Percentiles rank a stretch among this genome's conserved stretches.
Conservation (phyloP, 2,113 vertebrate genomes). For the Sitta europaea region DNA sequence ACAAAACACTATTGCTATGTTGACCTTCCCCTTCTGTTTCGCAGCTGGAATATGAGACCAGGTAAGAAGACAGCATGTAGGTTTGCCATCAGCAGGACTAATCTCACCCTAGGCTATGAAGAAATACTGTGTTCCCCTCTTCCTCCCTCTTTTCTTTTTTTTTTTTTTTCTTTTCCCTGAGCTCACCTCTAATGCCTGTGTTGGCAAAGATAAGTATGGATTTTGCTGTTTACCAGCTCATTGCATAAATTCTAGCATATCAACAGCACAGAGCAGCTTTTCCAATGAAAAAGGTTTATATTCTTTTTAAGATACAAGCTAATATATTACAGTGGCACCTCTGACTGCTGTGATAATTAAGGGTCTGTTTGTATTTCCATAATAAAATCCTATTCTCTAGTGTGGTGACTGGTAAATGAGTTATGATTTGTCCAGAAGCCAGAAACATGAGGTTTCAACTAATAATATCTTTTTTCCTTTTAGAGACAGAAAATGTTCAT, state of each 20-base stretch:
- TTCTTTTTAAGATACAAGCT: constrained; percentile 5
- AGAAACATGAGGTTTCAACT: neutral
- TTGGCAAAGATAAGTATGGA: constrained; percentile 20
- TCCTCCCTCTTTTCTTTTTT: too few relatives aligned
- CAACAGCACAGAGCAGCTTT: neutral
- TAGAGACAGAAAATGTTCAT: neutral
- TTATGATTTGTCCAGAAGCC: neutral
- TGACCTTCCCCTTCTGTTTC: constrained; percentile 43
- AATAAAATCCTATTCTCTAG: neutral
- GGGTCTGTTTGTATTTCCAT: neutral
- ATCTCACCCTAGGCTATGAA: neutral
- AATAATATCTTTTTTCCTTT: neutral
- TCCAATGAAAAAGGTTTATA: neutral
- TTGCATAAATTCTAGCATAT: constrained; percentile 45
- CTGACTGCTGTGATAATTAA: constrained; percentile 16
- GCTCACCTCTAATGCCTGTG: constrained; percentile 12
- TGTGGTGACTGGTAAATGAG: neutral
- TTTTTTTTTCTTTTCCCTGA: neutral
- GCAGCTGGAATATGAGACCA: neutral
- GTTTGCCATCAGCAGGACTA: neutral
- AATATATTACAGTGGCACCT: neutral
- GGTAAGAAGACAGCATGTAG: constrained; percentile 11
- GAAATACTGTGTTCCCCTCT: neutral
- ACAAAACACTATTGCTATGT: neutral
- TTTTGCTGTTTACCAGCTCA: constrained; percentile 43